A percentile compares a stretch with the other conserved stretches of the same genome.
Evolutionary conservation across 2,113 vertebrate genomes (phyloP).

Genomic region (Mesitornis unicolor): DNA sequence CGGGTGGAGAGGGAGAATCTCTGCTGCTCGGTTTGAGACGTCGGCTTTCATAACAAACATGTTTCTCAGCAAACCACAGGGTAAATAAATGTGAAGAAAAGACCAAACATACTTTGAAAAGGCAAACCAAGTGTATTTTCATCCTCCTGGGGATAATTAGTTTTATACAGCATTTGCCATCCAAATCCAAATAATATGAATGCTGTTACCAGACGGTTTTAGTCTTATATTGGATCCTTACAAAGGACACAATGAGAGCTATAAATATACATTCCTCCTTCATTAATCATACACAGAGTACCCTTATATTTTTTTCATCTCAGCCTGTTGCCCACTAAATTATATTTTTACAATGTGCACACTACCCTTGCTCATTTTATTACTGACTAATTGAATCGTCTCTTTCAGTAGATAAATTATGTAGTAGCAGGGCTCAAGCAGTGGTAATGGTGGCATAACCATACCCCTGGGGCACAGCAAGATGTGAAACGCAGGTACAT

Average conservation of each 20-base stretch:
- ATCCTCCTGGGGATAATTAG: background rate
- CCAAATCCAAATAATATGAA: background rate
- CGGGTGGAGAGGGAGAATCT: too few relatives aligned
- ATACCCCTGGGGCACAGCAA: background rate
- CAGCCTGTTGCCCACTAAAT: background rate
- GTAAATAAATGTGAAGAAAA: background rate
- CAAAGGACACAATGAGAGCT: background rate
- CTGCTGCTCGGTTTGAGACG: background rate
- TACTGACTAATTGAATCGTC: slow-evolving; percentile 14
- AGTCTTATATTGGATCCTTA: background rate
- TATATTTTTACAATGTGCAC: background rate
- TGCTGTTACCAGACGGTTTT: background rate
- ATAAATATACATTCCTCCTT: background rate
- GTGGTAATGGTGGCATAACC: background rate
- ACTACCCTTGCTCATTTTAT: background rate
- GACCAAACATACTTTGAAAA: background rate
- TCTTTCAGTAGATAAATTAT: background rate
- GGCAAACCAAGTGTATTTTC: background rate
- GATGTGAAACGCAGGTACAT: accelerated
- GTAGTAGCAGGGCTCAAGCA: background rate
- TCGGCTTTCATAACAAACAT: accelerated
- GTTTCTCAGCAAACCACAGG: background rate
- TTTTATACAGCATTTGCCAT: slow-evolving; percentile 6
- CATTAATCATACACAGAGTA: background rate
- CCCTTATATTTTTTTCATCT: background rate